A percentile compares a stretch with the other conserved stretches of the same genome.
Evolutionary conservation across 1,140 invertebrate genomes (phyloP).

Genomic region (Ostrea edulis): DNA sequence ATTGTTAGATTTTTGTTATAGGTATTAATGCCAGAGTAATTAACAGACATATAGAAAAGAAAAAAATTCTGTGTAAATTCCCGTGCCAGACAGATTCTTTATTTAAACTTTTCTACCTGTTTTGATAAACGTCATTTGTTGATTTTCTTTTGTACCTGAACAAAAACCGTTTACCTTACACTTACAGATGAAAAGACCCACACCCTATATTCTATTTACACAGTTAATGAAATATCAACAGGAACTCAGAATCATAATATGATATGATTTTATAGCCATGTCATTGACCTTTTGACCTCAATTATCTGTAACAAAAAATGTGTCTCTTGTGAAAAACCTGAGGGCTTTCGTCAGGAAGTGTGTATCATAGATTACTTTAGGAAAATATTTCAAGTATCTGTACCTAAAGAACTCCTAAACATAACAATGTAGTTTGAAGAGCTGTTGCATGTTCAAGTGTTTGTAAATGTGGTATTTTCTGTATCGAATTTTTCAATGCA

Average conservation of each 20-base stretch:
- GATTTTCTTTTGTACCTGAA: neutral
- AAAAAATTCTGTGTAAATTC: neutral
- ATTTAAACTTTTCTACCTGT: neutral
- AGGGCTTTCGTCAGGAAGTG: conserved; percentile 11
- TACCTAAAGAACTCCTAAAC: neutral
- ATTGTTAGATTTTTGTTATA: too few relatives aligned
- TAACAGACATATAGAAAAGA: neutral
- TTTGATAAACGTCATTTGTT: neutral
- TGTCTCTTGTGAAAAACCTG: neutral
- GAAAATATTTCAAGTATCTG: conserved; percentile 31
- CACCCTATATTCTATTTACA: neutral
- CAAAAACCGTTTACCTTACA: neutral
- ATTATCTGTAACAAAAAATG: neutral
- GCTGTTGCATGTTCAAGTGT: neutral
- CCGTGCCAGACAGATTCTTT: neutral
- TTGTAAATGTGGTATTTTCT: neutral
- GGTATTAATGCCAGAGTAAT: neutral
- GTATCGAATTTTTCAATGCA: neutral
- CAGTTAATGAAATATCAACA: conserved; percentile 33
- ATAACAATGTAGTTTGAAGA: neutral
- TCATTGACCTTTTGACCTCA: neutral
- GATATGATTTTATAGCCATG: conserved; percentile 10
- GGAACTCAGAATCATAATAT: neutral
- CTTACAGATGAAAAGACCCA: neutral
- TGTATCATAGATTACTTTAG: neutral